phyloP scores from a whole-genome alignment of 2,113 vertebrate genomes.

The Dasyprocta punctata region DNA sequence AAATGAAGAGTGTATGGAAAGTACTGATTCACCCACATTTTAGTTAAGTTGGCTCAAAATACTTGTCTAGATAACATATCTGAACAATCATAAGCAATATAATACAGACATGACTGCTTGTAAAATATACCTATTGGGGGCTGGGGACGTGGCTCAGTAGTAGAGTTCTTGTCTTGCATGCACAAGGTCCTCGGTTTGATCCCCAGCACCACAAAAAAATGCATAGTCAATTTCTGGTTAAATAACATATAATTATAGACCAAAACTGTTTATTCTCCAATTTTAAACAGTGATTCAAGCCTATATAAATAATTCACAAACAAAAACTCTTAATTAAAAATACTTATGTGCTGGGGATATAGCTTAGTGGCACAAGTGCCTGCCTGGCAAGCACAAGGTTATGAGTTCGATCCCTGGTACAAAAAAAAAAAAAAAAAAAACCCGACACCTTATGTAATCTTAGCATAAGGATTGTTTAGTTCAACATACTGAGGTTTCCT shows the following conservation, averaged over 20 bases:
- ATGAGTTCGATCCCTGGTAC: too few relatives aligned
- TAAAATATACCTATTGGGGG: not conserved
- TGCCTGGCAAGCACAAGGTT: too few relatives aligned
- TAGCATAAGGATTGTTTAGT: not conserved
- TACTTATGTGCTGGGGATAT: too few relatives aligned
- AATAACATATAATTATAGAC: slow-evolving; percentile 23
- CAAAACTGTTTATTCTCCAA: not conserved
- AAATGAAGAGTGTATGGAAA: slow-evolving; percentile 36
- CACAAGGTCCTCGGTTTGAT: not conserved
- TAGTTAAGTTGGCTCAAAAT: not conserved
- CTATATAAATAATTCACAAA: slow-evolving; percentile 44
- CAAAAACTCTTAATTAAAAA: slow-evolving; percentile 39
- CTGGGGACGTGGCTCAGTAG: not conserved
- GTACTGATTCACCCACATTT: not conserved
- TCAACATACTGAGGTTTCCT: not conserved
- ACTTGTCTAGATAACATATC: not conserved
- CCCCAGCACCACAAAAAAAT: not conserved
- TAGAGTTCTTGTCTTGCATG: not conserved
- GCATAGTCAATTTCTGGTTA: slow-evolving; percentile 13
- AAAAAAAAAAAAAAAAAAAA: too few relatives aligned
- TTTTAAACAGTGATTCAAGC: slow-evolving; percentile 60
- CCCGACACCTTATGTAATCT: slow-evolving; percentile 30
- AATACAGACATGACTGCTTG: not conserved
- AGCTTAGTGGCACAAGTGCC: too few relatives aligned
- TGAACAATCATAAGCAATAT: slow-evolving; percentile 29